Evolutionary conservation across 2,888 invertebrate genomes (phyloP), one percentile per base, ranked within the genome.

Genomic region (Melolontha melolontha): DNA sequence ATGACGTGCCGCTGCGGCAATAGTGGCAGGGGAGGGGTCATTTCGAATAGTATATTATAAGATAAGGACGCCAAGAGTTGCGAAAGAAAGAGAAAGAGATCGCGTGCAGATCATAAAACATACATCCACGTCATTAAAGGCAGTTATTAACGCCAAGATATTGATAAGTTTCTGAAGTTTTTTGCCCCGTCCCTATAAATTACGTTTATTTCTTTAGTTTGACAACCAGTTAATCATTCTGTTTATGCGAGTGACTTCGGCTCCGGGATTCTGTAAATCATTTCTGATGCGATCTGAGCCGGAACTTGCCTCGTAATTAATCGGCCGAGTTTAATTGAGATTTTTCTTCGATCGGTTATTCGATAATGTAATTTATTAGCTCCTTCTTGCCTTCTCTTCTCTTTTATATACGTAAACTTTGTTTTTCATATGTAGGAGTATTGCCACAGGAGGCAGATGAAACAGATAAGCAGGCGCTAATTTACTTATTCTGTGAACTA

Each of bases 201-300:
- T 80, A 82, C 81, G 79, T 81, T 81, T 82, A 81, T 82, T 81
- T 80, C 81, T 82, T 81, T 81, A 81, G 81, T 82, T 81, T 81
- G 82, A 82, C 81, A 80, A 77, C 79, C 81, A 77, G 81, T 82
- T 82, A 82, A 82, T 82, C 82, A 82, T 82, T 76, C 80, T 80
- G 81, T 82, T 82, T 82, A 81, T 81, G 81, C 82, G 80, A 81
- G 76, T 80, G 80, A 81, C 79, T 81, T 78, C 77, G 75, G 76
- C 78, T 78, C 78, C 77, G 78, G 79, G 79, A 79, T 80, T 79
- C 80, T 79, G 79, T 80, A 80, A 81, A 80, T 81, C 80, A 80
- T 78, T 49, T 76, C 74, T 77, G 78, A 78, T 79, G 77, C 79
- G 78, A 79, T 78, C 77, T 78, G 78, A 76, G 77, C 77, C 76